These are phyloP conservation scores for Etheostoma nigrum DNA, from an alignment of 2,797 vertebrate genomes.

Conservation along the genomic window DNA sequence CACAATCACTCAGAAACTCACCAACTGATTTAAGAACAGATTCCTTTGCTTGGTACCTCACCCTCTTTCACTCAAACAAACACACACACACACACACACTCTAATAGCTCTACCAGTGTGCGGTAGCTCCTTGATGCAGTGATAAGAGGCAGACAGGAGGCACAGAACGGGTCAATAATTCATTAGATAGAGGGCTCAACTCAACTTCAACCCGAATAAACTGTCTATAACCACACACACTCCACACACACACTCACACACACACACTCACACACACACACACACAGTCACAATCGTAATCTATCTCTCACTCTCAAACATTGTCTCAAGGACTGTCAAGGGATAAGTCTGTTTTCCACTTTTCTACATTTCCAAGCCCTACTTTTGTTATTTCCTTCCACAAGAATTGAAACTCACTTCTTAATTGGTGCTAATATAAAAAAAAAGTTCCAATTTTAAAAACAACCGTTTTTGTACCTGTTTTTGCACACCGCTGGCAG, in stretches of 20 bases:
- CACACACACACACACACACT: conserved; percentile 4
- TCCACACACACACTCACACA: too few relatives aligned
- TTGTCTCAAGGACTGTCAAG: conserved; percentile 43
- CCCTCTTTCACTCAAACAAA: neutral
- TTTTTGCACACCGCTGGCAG: too few relatives aligned
- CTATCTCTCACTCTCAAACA: conserved; percentile 33
- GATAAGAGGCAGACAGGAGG: conserved; percentile 64
- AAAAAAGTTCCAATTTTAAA: too few relatives aligned
- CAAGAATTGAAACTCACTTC: neutral
- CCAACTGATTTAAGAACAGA: conserved; percentile 3
- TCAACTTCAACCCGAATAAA: conserved; percentile 75
- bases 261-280: conserved; percentile 13
- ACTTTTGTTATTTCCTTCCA: neutral
- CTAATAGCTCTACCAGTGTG: conserved; percentile 49
- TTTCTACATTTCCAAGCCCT: neutral
- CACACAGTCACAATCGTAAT: conserved; percentile 11
- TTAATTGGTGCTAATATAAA: neutral
- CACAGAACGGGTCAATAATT: conserved; percentile 75
- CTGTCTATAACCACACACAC: conserved; percentile 34
- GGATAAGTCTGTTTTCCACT: conserved; percentile 9
- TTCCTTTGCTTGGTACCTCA: neutral
- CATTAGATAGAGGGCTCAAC: conserved; percentile 70
- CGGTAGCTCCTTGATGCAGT: conserved; percentile 63
- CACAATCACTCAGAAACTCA: conserved; percentile 2
- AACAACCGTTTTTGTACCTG: too few relatives aligned